Base-by-base conservation (phyloP, 2,888 invertebrate genomes). In the Heterodera filipjevi region DNA sequence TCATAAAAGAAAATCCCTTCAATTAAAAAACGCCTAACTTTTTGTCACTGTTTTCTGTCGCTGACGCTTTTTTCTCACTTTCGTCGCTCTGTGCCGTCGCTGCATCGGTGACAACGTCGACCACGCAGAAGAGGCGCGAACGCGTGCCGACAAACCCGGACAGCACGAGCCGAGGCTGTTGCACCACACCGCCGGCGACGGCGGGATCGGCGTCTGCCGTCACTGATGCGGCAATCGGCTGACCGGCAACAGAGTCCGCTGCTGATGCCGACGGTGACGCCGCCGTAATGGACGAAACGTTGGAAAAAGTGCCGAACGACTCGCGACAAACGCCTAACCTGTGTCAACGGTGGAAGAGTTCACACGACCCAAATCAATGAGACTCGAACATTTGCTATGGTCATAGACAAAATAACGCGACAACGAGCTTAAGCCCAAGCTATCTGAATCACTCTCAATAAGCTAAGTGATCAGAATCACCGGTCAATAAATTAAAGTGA, bases 241-340 rank as follows among this genome's bases (percentile, higher is more conserved):
- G 39, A 39, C 39, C 39, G 39, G 39, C 6, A n/a, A n/a, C n/a
- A 39, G 39, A 12, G 39, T 39, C 39, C 39, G 39, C 59, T n/a
- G 32, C 22, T n/a, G 32, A 27, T 30, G 22, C 5, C 22, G 32
- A 35, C 53, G 32, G 30, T 30, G 22, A 19, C 22, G 32, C 35
- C 53, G 32, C 46, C 73, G 59, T 46, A 12, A 32, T 19, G 35
- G 78, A 77, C 30, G 77, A 59, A 79, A 59, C 81, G n/a, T 70
- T 68, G 33, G 30, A 19, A 12, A 32, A 66, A 27, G 30, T 66
- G 66, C 64, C 35, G 30, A 27, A 44, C 14, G 76, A 64, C 27
- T 76, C 30, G 14, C 27, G 30, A 44, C 46, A 68, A 8, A 49
- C 39, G 27, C 39, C 77, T 44, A 66, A 66, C 27, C 27, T 46